These are phyloP conservation scores for Lucinisca nassula DNA, from an alignment of 2,888 invertebrate species.

Conservation along the genomic window DNA sequence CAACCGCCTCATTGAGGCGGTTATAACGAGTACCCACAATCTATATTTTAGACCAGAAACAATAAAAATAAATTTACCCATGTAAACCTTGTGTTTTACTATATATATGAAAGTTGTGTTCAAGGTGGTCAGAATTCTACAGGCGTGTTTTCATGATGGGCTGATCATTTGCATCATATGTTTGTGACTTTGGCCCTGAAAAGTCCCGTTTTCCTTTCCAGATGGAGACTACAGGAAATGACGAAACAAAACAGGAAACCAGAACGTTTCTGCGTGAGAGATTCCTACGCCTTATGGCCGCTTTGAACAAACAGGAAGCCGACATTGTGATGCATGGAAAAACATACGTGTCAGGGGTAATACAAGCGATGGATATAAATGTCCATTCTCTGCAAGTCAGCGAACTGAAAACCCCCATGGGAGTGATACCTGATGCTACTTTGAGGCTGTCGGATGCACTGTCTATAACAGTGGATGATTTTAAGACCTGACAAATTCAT, in stretches of 20 bases:
- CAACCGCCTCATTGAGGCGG: no score
- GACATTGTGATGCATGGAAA: slow-evolving; percentile 80
- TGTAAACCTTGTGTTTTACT: no score
- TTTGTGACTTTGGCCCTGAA: no score
- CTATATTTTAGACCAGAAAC: no score
- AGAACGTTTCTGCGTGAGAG: slow-evolving; percentile 84
- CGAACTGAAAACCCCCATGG: slow-evolving; percentile 84
- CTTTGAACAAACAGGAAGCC: slow-evolving; percentile 74
- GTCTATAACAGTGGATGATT: slow-evolving; percentile 44
- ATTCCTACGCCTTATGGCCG: slow-evolving; percentile 82
- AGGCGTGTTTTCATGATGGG: no score
- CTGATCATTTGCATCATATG: no score
- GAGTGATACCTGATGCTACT: slow-evolving; percentile 82
- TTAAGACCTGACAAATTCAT: slow-evolving; percentile 46
- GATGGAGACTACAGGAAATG: slow-evolving; percentile 36
- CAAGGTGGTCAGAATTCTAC: no score
- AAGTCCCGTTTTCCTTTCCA: no score
- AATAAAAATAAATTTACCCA: no score
- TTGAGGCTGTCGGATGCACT: slow-evolving; percentile 79
- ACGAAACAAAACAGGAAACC: slow-evolving; percentile 76
- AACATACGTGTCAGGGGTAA: slow-evolving; percentile 77
- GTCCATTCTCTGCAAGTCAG: slow-evolving; percentile 78
- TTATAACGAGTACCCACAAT: no score
- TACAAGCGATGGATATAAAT: slow-evolving; percentile 79
- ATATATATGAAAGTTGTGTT: no score